Conservation (phyloP, 2,888 invertebrate genomes). For the Morpho achilles region DNA sequence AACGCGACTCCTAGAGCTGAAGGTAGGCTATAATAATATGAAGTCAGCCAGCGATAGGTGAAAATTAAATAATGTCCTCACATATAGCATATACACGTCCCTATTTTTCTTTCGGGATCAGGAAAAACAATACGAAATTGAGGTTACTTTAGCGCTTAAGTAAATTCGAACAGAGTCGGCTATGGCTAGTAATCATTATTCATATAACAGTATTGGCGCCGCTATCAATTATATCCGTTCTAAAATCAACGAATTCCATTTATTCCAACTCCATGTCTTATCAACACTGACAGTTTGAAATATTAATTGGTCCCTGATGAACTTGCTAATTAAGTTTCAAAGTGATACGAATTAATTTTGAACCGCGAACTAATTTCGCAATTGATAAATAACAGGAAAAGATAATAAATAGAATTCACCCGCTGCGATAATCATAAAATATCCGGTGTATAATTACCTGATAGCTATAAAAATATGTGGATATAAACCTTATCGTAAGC, state of each 20-base stretch:
- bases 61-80: too few relatives aligned
- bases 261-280: constrained; percentile 8
- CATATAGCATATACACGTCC: too few relatives aligned
- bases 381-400: neutral
- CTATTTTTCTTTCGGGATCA: too few relatives aligned
- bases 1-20: too few relatives aligned
- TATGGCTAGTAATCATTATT: neutral
- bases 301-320: constrained; percentile 12
- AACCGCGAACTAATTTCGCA: neutral
- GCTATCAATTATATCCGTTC: constrained; percentile 4
- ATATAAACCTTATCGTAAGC: too few relatives aligned
- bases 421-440: neutral
- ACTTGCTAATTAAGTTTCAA: constrained; percentile 4
- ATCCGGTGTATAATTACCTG: neutral
- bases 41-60: too few relatives aligned
- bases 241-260: constrained; percentile 3
- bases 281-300: constrained; percentile 20
- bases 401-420: neutral
- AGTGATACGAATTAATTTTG: neutral
- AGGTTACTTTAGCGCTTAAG: too few relatives aligned
- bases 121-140: too few relatives aligned
- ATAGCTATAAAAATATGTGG: too few relatives aligned
- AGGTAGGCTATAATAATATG: too few relatives aligned
- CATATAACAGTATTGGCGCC: neutral
- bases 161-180: too few relatives aligned